Evolutionary conservation across 2,113 vertebrate species (phyloP).

Genomic region (Catharus fuscescens): DNA sequence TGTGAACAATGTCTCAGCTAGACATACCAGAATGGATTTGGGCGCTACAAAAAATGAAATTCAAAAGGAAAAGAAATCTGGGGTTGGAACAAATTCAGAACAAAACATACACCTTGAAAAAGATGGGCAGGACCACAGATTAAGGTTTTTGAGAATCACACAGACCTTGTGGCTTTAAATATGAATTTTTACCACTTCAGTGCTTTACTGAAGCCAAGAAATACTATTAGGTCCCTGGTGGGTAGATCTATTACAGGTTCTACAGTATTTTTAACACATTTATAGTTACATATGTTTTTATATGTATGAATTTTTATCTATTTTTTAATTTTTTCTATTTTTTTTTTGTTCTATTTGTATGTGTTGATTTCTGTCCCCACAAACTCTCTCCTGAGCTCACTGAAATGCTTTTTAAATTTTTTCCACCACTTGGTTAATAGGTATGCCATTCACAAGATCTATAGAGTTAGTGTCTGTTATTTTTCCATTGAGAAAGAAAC

Average conservation of each 20-base stretch:
- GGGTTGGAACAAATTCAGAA: neutral
- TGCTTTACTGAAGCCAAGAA: neutral
- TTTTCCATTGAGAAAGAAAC: neutral
- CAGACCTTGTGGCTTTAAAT: neutral
- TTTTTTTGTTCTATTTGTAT: neutral
- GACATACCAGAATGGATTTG: neutral
- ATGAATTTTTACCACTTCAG: neutral
- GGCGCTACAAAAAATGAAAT: neutral
- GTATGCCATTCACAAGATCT: neutral
- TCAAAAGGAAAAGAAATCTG: neutral
- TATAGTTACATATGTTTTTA: neutral
- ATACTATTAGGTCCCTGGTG: neutral
- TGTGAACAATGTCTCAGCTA: neutral
- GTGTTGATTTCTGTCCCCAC: neutral
- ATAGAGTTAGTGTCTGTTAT: neutral
- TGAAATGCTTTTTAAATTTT: neutral
- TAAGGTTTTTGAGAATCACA: neutral
- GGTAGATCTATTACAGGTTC: neutral
- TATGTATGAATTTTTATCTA: neutral
- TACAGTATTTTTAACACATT: neutral
- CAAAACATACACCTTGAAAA: neutral
- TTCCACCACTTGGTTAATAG: neutral
- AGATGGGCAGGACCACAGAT: neutral
- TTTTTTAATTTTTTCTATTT: neutral
- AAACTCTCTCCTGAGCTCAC: neutral